These are phyloP conservation scores for Microtus montanus DNA, from an alignment of 2,113 vertebrate species.

Conservation along the genomic window DNA sequence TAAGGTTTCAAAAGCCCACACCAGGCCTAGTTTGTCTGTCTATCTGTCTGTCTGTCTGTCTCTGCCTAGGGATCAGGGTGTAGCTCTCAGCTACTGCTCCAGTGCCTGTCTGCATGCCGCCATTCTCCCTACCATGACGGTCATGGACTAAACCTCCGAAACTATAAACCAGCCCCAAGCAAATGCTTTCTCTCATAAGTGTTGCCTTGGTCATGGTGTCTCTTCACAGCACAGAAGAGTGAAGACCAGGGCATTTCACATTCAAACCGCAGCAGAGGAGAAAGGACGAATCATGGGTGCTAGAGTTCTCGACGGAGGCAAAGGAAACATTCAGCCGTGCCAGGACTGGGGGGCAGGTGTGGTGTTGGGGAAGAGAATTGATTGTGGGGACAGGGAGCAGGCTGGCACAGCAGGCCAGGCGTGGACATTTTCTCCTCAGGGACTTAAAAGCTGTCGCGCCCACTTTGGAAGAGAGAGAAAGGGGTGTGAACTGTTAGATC, in stretches of 20 bases:
- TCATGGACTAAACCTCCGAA: not conserved
- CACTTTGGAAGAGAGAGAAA: not conserved
- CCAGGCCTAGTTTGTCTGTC: no score
- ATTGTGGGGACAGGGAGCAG: not conserved
- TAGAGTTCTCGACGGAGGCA: not conserved
- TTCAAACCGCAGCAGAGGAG: not conserved
- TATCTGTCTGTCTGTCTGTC: not conserved
- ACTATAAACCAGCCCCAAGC: not conserved
- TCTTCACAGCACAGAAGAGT: not conserved
- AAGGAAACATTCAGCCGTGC: not conserved
- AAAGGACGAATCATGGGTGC: rapidly evolving
- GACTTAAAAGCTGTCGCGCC: not conserved
- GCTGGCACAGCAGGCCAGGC: not conserved
- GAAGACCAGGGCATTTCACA: not conserved
- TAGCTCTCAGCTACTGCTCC: not conserved
- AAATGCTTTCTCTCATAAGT: not conserved
- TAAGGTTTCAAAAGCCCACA: no score
- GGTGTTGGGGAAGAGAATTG: rapidly evolving
- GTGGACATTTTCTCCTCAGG: not conserved
- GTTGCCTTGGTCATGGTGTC: not conserved
- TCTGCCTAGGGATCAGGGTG: not conserved
- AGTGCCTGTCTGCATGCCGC: not conserved
- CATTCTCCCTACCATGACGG: not conserved
- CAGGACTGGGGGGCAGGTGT: not conserved
- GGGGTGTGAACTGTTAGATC: not conserved